Base-by-base conservation (phyloP, 2,888 invertebrate species). In the Ochropleura leucogaster region DNA sequence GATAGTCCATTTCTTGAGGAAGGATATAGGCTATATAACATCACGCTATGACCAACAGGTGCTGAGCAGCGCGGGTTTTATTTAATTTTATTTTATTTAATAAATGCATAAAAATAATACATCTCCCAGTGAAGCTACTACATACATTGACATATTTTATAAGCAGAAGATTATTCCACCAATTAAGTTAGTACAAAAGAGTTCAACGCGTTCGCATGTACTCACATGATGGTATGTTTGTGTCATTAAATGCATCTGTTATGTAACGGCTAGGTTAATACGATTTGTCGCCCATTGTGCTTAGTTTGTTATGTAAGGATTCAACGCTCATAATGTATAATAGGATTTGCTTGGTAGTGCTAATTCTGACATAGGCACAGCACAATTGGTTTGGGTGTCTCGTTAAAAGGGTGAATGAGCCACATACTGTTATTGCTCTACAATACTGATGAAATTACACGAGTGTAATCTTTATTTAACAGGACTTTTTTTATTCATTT, bases 141-240 rank as follows among this genome's bases (percentile, higher is more conserved):
- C 16, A 20, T 30, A 47, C 5, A 40, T 20, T 55, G 40, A 40
- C 18, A 57, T 46, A 44, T 18, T 70, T 55, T 63, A 18, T 55
- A 12, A 12, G 18, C 16, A 20, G 10, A 66, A 40, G 4, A 51
- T 78, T 47, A 47, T 68, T 5, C 4, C 40, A 53, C 20, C 0
- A 67, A 74, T 78, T 59, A 59, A 64, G 55, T 64, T 69, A 68
- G 64, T 88, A 86, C 76, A 92, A 94, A 94, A 94, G 95, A 95
- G 89, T 89, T 95, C 93, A 95, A 95, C 95, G 95, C 92, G 93
- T 77, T 30, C 42, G 62, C 78, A 71, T 72, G 55, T 72, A 67
- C 64, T 8, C n/a, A 57, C 46, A 67, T 60, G 51, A 63, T 69
- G 72, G 14, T 30, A 62, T 72, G 67, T 55, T 69, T 49, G 16